Evolutionary conservation across 2,113 vertebrate genomes (phyloP).

Genomic region (Heteronetta atricapilla): DNA sequence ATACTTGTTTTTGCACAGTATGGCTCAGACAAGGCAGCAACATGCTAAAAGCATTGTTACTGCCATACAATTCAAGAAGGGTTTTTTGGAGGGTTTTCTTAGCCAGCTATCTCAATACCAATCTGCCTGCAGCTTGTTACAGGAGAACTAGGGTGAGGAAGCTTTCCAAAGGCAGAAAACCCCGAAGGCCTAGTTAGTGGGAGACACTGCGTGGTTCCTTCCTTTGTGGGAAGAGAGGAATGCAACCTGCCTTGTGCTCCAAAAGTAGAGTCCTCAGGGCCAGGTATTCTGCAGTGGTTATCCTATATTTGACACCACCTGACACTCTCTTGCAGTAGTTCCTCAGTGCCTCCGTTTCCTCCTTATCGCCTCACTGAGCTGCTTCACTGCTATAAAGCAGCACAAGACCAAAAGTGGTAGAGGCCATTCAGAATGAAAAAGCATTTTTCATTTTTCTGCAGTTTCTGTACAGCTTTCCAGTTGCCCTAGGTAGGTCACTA

Average conservation of each 20-base stretch:
- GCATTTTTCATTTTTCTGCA: neutral
- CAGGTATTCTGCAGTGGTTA: neutral
- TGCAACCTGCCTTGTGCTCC: neutral
- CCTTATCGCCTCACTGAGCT: neutral
- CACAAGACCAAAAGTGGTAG: neutral
- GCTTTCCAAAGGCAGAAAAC: constrained; percentile 11
- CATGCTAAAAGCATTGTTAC: constrained; percentile 39
- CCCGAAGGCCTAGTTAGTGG: neutral
- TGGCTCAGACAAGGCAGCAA: constrained; percentile 29
- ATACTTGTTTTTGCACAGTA: constrained; percentile 49
- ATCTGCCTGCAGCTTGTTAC: constrained; percentile 31
- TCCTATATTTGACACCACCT: neutral
- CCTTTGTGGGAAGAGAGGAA: constrained; percentile 27
- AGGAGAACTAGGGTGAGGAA: constrained; percentile 35
- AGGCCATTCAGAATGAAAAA: neutral
- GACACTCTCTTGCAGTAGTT: neutral
- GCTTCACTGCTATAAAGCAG: neutral
- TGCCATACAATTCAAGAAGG: neutral
- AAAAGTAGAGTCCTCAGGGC: constrained; percentile 46
- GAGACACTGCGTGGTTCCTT: neutral
- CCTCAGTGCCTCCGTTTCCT: neutral
- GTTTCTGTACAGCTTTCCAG: neutral
- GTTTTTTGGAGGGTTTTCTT: constrained; percentile 38
- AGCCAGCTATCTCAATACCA: constrained; percentile 23
- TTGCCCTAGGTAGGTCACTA: neutral